Conservation (phyloP, 1,140 invertebrate species). For the Apis dorsata region DNA sequence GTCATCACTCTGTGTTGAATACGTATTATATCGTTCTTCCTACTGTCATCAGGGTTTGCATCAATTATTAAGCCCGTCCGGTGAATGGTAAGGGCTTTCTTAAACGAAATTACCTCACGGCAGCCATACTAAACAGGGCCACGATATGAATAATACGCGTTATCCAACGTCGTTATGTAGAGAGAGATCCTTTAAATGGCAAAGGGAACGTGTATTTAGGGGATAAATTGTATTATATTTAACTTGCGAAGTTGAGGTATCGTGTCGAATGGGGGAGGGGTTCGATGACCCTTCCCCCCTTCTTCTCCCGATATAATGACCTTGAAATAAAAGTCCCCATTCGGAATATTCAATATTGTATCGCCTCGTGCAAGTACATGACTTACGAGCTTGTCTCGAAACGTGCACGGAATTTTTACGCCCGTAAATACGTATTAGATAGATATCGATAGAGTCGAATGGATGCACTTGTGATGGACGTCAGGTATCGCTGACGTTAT, state of each 20-base stretch:
- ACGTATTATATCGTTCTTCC: slow-evolving; percentile 42
- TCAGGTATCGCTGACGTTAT: too few relatives aligned
- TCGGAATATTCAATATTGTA: neutral
- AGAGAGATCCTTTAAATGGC: neutral
- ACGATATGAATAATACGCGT: slow-evolving; percentile 13
- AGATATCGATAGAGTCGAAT: neutral
- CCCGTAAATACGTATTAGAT: neutral
- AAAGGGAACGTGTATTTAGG: neutral
- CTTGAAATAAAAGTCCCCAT: neutral
- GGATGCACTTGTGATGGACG: too few relatives aligned
- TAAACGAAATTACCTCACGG: neutral
- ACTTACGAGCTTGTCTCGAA: neutral
- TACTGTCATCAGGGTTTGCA: slow-evolving; percentile 27
- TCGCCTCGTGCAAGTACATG: neutral
- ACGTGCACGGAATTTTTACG: neutral
- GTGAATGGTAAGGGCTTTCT: neutral
- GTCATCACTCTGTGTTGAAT: slow-evolving; percentile 41
- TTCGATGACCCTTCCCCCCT: neutral
- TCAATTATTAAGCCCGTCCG: slow-evolving; percentile 25
- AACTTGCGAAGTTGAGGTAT: neutral
- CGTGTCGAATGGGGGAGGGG: neutral
- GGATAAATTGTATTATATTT: neutral
- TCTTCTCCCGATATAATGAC: too few relatives aligned
- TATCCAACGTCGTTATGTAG: neutral
- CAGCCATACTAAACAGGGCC: neutral